These are phyloP conservation scores for Tinamus guttatus DNA, from an alignment of 2,113 vertebrate genomes.

Conservation along the genomic window DNA sequence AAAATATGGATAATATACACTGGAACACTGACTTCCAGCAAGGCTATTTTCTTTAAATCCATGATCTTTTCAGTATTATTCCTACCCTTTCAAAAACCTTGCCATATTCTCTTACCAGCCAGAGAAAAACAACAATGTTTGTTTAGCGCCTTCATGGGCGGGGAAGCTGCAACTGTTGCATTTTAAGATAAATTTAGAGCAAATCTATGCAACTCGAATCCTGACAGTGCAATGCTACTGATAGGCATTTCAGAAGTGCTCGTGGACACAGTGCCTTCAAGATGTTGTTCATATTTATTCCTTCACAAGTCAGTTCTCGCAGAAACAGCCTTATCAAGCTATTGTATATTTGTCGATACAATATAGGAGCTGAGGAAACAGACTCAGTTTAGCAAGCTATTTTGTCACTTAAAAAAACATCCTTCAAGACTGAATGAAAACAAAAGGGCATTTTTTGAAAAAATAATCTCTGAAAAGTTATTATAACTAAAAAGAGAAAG, in stretches of 20 bases:
- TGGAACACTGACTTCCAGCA: not conserved
- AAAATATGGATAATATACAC: conserved; percentile 13
- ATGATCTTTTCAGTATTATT: not conserved
- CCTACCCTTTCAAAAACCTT: not conserved
- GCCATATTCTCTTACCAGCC: not conserved
- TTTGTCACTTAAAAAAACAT: not conserved
- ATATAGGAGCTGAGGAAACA: not conserved
- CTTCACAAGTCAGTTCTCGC: not conserved
- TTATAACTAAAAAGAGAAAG: not conserved
- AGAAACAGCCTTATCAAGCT: not conserved
- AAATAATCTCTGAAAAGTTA: not conserved
- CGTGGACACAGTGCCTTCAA: not conserved
- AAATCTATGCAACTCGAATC: not conserved
- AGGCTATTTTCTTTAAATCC: not conserved
- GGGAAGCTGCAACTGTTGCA: not conserved
- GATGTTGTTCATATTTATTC: not conserved
- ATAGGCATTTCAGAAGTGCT: not conserved
- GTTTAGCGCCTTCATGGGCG: not conserved
- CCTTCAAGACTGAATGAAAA: not conserved
- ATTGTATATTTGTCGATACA: not conserved
- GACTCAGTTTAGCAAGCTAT: not conserved
- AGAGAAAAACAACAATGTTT: not conserved
- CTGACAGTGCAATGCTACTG: not conserved
- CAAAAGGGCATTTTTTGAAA: not conserved
- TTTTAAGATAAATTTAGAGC: not conserved